A percentile compares a stretch with the other conserved stretches of the same genome.
These are phyloP conservation scores for Ochotona princeps DNA, from an alignment of 2,113 vertebrate genomes.

Conservation along the genomic window DNA sequence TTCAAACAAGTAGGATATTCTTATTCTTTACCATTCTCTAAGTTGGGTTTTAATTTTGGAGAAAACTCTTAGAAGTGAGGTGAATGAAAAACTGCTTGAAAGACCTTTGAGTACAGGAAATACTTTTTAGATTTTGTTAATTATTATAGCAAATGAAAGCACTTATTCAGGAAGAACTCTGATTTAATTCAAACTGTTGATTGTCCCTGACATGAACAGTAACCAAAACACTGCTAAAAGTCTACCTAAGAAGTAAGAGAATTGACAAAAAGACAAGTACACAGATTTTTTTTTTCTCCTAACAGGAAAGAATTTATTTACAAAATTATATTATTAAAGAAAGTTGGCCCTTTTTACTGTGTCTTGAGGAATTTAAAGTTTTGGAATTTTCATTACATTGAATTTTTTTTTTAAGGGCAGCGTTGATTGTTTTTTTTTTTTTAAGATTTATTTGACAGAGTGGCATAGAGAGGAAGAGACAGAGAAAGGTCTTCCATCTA, in stretches of 20 bases:
- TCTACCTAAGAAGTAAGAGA: slow-evolving; percentile 17
- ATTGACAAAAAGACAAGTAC: not conserved
- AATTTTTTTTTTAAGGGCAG: no score
- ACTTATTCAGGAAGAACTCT: not conserved
- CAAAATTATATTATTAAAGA: slow-evolving; percentile 12
- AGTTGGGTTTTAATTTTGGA: slow-evolving; percentile 10
- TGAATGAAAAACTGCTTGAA: not conserved
- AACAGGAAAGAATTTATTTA: not conserved
- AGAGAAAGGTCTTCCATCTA: no score
- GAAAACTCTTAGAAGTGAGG: not conserved
- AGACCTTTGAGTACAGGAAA: not conserved
- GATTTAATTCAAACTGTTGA: slow-evolving; percentile 38
- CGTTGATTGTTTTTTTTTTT: no score
- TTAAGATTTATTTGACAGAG: no score
- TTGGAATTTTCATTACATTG: not conserved
- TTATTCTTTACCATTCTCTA: not conserved
- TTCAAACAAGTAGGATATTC: not conserved
- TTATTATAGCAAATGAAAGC: slow-evolving; percentile 37
- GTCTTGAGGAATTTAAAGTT: slow-evolving; percentile 18
- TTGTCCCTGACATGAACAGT: not conserved
- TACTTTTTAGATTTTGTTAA: slow-evolving; percentile 24
- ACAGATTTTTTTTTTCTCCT: not conserved
- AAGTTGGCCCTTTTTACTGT: not conserved
- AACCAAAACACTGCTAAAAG: not conserved
- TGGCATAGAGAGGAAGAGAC: no score